These are phyloP conservation scores for Drosophila sp. DNA, from an alignment of 1,140 invertebrate species.

Conservation along the genomic window DNA sequence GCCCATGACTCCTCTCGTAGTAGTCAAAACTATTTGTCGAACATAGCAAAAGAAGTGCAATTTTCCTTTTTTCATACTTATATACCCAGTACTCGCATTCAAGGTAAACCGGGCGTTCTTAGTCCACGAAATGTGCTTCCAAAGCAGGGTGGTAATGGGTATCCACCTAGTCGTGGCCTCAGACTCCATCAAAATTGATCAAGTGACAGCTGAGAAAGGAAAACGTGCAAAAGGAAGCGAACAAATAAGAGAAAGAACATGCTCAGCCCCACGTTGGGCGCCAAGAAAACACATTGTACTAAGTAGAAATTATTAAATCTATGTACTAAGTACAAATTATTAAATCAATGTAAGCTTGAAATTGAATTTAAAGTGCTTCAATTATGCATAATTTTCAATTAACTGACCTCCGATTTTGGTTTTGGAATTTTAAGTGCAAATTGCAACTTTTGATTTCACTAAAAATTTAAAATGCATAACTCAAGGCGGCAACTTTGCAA, in stretches of 20 bases:
- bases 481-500: background rate
- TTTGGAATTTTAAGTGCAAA: background rate
- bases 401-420: background rate
- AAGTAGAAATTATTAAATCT: no score
- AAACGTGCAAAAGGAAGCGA: background rate
- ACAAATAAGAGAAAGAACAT: background rate
- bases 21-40: constrained; percentile 7
- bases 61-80: no score
- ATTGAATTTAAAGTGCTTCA: background rate
- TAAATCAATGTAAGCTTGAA: no score
- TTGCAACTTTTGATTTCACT: background rate
- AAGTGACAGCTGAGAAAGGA: background rate
- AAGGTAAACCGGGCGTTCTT: no score
- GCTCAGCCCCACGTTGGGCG: background rate
- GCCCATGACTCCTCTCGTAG: background rate
- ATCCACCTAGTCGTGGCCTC: no score
- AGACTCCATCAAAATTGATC: background rate
- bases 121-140: no score
- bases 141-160: no score
- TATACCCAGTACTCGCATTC: no score
- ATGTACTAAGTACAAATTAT: no score
- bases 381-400: no score
- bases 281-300: background rate
- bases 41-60: background rate
- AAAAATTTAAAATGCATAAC: constrained; percentile 7